Evolutionary conservation across 2,888 invertebrate species (phyloP), one percentile per base, ranked within the genome.

Genomic region (Pedicia rivosa): DNA sequence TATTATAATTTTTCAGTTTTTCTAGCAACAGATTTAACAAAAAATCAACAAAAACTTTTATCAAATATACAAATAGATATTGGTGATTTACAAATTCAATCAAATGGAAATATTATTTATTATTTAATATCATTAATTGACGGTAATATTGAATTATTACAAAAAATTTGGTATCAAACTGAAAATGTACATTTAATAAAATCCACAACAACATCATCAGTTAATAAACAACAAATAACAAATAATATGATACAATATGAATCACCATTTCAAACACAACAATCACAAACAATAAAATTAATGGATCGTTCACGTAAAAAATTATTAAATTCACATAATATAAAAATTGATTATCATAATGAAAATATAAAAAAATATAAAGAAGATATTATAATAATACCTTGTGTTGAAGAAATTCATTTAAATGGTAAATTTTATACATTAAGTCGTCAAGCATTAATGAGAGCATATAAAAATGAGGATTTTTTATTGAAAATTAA

Each of bases 1-100:
- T 32, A 32, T 19, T 16, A 25, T 8, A 10, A 6, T 17, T 7
- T 29, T 29, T 40, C 44, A 71, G 72, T 67, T 42, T 70, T 70
- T 50, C 59, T 72, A 35, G 61, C 65, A 42, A 58, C 61, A 30
- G 61, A 63, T 55, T 43, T 68, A 50, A 55, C 58, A 38, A 45
- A 66, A 48, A 54, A 65, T 55, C 47, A 60, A 49, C 52, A 69
- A 54, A 62, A 67, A 54, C 48, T 69, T 50, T 59, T 66, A 35
- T 47, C 68, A 42, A 49, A 54, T 29, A 56, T 62, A 31, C 56
- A 59, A 44, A 55, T 62, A 35, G 59, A 59, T 41, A 53, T 60
- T 41, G 61, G 62, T 2, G 58, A 60, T 35, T 41, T 62, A 15
- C 46, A 57, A 10, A 51, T 50, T 37, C 58, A 59, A 35, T 50